phyloP scores from a whole-genome alignment of 2,888 invertebrate species.

The Cyrtodaria siliqua region DNA sequence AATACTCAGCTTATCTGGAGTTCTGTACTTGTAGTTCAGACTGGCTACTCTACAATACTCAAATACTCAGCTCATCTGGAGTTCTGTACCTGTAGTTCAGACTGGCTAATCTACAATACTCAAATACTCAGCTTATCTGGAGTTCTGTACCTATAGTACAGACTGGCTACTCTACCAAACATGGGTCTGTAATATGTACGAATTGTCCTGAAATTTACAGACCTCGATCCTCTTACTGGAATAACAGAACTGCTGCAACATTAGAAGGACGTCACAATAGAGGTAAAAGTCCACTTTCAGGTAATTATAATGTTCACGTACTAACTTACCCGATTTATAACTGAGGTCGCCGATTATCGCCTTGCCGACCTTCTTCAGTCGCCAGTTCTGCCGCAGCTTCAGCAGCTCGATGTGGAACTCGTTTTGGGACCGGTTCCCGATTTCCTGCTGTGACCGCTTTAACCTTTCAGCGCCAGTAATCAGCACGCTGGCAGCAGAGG shows the following conservation, averaged over 20 bases:
- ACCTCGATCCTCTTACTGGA: neutral
- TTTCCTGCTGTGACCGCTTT: constrained; percentile 93
- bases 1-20: no score
- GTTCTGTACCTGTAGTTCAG: no score
- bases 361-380: constrained; percentile 97
- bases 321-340: constrained; percentile 91
- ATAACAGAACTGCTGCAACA: neutral
- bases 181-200: no score
- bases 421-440: constrained; percentile 88
- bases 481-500: constrained; percentile 94
- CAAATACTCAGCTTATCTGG: no score
- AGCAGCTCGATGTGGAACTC: constrained; percentile 97
- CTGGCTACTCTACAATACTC: no score
- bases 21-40: no score
- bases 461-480: constrained; percentile 95
- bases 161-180: no score
- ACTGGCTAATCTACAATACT: no score
- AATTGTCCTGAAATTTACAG: no score
- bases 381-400: constrained; percentile 96
- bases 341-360: constrained; percentile 98
- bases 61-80: no score
- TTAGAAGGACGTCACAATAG: neutral
- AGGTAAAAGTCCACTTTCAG: neutral
- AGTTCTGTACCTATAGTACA: no score
- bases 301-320: no score